Evolutionary conservation across 2,113 vertebrate species (phyloP), one percentile per base, ranked within the genome.

Genomic region (Anhinga rufa): DNA sequence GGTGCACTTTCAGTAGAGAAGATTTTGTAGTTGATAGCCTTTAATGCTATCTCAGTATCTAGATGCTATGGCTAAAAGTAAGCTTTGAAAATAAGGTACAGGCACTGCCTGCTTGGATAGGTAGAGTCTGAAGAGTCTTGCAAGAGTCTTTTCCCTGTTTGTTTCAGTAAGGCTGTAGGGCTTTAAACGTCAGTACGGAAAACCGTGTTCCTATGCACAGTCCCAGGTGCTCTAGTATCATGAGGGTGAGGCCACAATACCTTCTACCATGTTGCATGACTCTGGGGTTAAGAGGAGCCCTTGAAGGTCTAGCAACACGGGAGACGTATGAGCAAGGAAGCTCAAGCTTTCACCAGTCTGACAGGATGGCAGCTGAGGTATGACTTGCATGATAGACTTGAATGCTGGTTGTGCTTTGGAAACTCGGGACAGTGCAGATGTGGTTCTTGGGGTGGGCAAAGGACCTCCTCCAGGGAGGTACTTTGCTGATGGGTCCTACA

Each of bases 181-280:
- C 29, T 85, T 82, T 71, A 29, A 90, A 55, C 7, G 3, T 28
- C 29, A 22, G 0, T 25, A 2, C 36, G 34, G 60, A 70, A 92
- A 78, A 22, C 31, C 46, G 6, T 26, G 19, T 60, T 88, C 18
- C 17, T 85, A 2, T 10, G n/a, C 34, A 13, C 18, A 14, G 52
- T 82, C 52, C 17, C 32, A 38, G 19, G 9, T 61, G 75, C 24
- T 76, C 22, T 60, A 20, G 12, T 72, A 21, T 52, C 14, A 4
- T 6, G 29, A 46, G 25, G 17, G 14, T 72, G 64, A 81, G 46
- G 44, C 42, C 32, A 4, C 34, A 8, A 5, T 38, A 9, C 20
- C 7, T 79, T 64, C 38, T 48, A 10, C 34, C 9, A 0, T 0
- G 0, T 28, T 75, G 7, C 9, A 2, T 40, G 29, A 25, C 54